Percentiles rank a stretch among this genome's conserved stretches.
These are phyloP conservation scores for Octodon degus DNA, from an alignment of 2,113 vertebrate species.

Conservation along the genomic window DNA sequence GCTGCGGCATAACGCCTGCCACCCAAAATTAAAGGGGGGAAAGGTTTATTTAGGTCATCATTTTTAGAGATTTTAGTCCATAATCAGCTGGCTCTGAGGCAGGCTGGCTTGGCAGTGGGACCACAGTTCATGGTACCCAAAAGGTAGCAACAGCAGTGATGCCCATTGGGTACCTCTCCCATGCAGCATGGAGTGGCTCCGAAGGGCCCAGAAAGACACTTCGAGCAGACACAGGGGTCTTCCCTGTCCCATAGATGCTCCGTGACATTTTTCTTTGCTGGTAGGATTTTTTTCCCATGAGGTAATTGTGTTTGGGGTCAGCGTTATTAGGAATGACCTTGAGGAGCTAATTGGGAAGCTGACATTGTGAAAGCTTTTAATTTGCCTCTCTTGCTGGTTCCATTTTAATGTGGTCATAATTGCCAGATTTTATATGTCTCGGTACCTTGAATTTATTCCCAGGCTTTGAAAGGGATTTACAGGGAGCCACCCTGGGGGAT, in stretches of 20 bases:
- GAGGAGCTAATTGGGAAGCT: constrained; percentile 39
- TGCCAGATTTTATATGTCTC: not conserved
- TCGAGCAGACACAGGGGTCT: not conserved
- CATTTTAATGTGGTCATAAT: not conserved
- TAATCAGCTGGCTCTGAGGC: not conserved
- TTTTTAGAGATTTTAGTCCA: not conserved
- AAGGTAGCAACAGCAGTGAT: not conserved
- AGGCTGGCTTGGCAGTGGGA: not conserved
- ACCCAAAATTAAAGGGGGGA: not conserved
- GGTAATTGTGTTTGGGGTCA: not conserved
- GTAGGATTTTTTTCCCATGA: not conserved
- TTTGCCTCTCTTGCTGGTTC: constrained; percentile 24
- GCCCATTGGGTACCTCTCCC: too few relatives aligned
- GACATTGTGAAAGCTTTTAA: constrained; percentile 13
- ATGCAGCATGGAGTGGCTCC: not conserved
- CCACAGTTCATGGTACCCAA: not conserved
- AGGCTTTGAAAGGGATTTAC: not conserved
- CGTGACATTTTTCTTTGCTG: not conserved
- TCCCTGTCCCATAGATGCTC: not conserved
- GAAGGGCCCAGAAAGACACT: not conserved
- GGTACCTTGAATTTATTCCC: not conserved
- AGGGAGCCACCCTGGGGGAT: not conserved
- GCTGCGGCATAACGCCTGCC: not conserved
- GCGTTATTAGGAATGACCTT: constrained; percentile 5
- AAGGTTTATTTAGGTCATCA: not conserved